Evolutionary conservation across 2,888 invertebrate genomes (phyloP).

Genomic region (Sesia bembeciformis): DNA sequence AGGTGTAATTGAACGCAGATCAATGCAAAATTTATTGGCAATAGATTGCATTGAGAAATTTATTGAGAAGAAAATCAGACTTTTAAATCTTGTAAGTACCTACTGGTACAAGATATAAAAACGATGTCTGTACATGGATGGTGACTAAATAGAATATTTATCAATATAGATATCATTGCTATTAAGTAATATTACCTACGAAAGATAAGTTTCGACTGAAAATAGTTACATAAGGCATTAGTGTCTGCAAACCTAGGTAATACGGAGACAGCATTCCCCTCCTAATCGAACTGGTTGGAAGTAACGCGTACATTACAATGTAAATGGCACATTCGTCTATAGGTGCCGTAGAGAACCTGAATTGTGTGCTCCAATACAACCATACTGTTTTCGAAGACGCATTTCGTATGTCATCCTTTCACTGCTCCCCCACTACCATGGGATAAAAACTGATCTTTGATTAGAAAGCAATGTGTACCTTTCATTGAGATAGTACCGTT

Average conservation of each 20-base stretch:
- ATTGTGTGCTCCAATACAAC: constrained; percentile 29
- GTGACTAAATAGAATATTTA: too few relatives aligned
- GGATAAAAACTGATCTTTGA: background rate
- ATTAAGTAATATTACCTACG: too few relatives aligned
- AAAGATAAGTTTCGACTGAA: too few relatives aligned
- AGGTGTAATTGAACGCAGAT: too few relatives aligned
- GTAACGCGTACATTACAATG: constrained; percentile 62
- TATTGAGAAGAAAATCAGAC: too few relatives aligned
- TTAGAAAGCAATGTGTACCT: background rate
- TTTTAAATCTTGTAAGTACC: too few relatives aligned
- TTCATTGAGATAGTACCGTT: background rate
- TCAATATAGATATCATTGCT: too few relatives aligned
- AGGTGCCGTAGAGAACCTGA: constrained; percentile 61
- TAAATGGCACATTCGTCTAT: constrained; percentile 67
- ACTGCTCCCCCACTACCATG: constrained; percentile 22
- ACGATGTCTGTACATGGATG: too few relatives aligned
- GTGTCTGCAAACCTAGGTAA: background rate
- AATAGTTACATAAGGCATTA: too few relatives aligned
- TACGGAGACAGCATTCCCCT: constrained; percentile 59
- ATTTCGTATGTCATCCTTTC: constrained; percentile 29
- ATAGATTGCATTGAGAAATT: too few relatives aligned
- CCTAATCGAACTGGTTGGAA: constrained; percentile 63
- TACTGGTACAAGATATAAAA: too few relatives aligned
- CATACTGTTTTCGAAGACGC: constrained; percentile 21
- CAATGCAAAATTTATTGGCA: too few relatives aligned